phyloP scores from a whole-genome alignment of 2,888 invertebrate species.

The Agonopterix heracliana region DNA sequence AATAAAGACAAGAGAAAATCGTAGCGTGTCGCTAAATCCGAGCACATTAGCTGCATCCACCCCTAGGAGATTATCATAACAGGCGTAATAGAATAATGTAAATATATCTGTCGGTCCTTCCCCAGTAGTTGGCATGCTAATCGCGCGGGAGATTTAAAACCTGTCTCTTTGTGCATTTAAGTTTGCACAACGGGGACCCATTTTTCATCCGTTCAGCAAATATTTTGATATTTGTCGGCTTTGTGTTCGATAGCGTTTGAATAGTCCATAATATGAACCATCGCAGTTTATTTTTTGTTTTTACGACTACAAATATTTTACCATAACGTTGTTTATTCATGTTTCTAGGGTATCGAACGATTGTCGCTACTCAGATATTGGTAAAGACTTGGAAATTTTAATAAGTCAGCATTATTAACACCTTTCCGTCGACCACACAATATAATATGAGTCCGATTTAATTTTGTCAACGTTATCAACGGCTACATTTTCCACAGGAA shows the following conservation, averaged over 20 bases:
- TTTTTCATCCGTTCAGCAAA: conserved; percentile 66
- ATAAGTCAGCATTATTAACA: too few relatives aligned
- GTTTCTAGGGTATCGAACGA: neutral
- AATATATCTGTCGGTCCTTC: conserved; percentile 46
- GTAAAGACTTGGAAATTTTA: too few relatives aligned
- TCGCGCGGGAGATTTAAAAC: conserved; percentile 53
- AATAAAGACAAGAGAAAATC: conserved; percentile 38
- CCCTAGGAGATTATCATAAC: conserved; percentile 63
- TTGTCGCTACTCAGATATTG: neutral
- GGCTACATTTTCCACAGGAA: conserved; percentile 3
- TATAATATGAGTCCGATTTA: too few relatives aligned
- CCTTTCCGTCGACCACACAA: too few relatives aligned
- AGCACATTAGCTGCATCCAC: conserved; percentile 54
- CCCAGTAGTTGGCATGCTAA: conserved; percentile 54
- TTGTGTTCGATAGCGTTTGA: conserved; percentile 29
- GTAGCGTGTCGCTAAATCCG: conserved; percentile 43
- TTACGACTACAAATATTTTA: neutral
- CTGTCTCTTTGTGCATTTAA: conserved; percentile 50
- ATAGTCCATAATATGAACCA: neutral
- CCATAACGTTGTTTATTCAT: neutral
- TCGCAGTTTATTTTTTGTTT: too few relatives aligned
- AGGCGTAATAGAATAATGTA: conserved; percentile 67
- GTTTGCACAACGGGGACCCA: conserved; percentile 50
- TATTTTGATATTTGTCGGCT: conserved; percentile 59
- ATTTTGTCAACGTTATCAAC: too few relatives aligned